Conservation (phyloP, 2,797 vertebrate genomes). For the Sphaeramia orbicularis region DNA sequence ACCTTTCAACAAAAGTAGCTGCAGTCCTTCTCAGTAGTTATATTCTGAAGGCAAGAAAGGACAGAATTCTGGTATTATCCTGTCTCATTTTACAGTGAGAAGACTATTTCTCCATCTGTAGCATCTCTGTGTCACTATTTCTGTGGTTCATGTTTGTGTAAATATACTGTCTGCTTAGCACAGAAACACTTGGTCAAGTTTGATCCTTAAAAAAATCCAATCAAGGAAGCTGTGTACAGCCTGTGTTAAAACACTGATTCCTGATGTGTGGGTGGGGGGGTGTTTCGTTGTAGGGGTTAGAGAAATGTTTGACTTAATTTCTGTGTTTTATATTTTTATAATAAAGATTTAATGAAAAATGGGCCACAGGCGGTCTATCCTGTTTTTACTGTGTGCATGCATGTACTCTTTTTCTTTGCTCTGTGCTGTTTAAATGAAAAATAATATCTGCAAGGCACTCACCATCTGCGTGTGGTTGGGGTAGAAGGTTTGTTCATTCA, state of each 20-base stretch:
- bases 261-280: slow-evolving; percentile 57
- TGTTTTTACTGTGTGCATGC: slow-evolving; percentile 24
- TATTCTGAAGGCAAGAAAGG: no score
- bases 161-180: slow-evolving; percentile 81
- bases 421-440: neutral
- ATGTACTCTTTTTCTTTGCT: neutral
- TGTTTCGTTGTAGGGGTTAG: slow-evolving; percentile 76
- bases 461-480: slow-evolving; percentile 97
- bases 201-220: slow-evolving; percentile 60
- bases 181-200: slow-evolving; percentile 72
- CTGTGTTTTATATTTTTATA: slow-evolving; percentile 92
- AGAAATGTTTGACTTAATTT: slow-evolving; percentile 87
- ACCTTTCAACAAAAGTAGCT: no score
- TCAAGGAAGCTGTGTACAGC: slow-evolving; percentile 74
- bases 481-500: slow-evolving; percentile 96
- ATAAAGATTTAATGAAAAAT: slow-evolving; percentile 88
- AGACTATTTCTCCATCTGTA: slow-evolving; percentile 52
- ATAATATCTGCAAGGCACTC: slow-evolving; percentile 77
- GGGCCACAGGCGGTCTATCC: slow-evolving; percentile 14
- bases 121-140: slow-evolving; percentile 66
- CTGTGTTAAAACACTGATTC: slow-evolving; percentile 76
- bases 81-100: neutral
- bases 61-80: no score
- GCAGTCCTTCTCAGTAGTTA: no score
- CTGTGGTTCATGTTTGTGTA: slow-evolving; percentile 78